Evolutionary conservation across 2,888 invertebrate genomes (phyloP).

Genomic region (Drosophila emarginata): DNA sequence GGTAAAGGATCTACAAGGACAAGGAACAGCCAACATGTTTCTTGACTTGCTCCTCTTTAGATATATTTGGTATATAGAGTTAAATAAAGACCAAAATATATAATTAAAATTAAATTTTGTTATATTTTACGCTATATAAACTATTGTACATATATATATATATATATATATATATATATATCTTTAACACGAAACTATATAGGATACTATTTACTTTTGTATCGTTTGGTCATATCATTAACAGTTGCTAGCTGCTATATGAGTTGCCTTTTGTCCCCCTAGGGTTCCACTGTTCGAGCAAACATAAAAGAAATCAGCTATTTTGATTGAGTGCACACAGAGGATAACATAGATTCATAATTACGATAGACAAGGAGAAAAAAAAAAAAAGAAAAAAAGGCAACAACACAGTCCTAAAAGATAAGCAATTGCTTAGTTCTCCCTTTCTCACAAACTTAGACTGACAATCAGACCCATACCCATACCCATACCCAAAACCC

Average conservation of each 20-base stretch:
- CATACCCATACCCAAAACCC: neutral
- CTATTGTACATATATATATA: neutral
- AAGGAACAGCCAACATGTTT: too few species aligned
- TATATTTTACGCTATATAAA: too few species aligned
- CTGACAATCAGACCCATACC: too few species aligned
- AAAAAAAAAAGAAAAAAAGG: slow-evolving; percentile 23
- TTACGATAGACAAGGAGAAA: slow-evolving; percentile 42
- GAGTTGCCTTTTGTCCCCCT: slow-evolving; percentile 15
- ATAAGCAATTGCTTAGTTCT: slow-evolving; percentile 49
- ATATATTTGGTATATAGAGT: too few species aligned
- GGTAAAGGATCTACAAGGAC: too few species aligned
- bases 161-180: neutral
- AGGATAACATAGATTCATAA: slow-evolving; percentile 60
- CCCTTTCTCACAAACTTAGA: too few species aligned
- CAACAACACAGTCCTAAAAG: slow-evolving; percentile 29
- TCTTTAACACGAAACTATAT: too few species aligned
- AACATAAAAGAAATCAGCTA: slow-evolving; percentile 47
- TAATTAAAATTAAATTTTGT: too few species aligned
- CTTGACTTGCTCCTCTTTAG: too few species aligned
- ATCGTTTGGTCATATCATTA: slow-evolving; percentile 40
- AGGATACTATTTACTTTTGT: neutral
- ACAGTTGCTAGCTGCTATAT: slow-evolving; percentile 29
- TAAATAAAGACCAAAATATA: too few species aligned
- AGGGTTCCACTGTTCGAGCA: slow-evolving; percentile 11
- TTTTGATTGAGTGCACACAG: slow-evolving; percentile 47